Evolutionary conservation across 2,113 vertebrate species (phyloP).

Genomic region (Burhinus oedicnemus): DNA sequence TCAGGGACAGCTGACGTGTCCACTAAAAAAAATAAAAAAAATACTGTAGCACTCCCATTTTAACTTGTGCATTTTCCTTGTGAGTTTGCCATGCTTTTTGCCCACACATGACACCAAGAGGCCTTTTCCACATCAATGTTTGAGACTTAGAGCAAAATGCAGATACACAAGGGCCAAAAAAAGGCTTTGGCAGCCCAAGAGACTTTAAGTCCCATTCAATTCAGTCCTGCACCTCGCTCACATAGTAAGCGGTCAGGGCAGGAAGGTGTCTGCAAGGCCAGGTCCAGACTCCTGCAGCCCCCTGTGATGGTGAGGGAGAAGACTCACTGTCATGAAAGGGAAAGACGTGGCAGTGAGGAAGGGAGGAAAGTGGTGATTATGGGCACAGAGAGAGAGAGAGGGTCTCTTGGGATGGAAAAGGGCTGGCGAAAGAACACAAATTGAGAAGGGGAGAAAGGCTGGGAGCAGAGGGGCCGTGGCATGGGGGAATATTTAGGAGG

Average conservation of each 20-base stretch:
- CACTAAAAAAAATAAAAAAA: not conserved
- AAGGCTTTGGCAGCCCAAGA: not conserved
- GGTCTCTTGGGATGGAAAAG: not conserved
- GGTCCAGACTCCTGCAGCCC: not conserved
- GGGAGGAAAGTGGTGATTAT: not conserved
- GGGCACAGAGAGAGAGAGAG: not conserved
- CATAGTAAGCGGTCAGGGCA: not conserved
- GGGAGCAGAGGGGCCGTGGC: fast-evolving
- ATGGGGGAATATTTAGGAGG: not conserved
- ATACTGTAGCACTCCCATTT: not conserved
- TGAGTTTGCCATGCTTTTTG: not conserved
- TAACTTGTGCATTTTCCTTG: not conserved
- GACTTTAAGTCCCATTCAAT: not conserved
- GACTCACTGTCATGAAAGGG: not conserved
- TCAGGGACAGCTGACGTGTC: not conserved
- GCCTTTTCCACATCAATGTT: not conserved
- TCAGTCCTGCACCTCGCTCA: not conserved
- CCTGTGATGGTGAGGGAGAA: not conserved
- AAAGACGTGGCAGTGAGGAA: not conserved
- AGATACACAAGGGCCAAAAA: not conserved
- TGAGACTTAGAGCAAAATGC: not conserved
- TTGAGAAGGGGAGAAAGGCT: not conserved
- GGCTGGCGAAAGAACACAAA: not conserved
- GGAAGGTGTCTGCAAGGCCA: not conserved
- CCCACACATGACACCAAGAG: fast-evolving